Conservation (phyloP, 2,888 invertebrate species). For the Synanthedon vespiformis region DNA sequence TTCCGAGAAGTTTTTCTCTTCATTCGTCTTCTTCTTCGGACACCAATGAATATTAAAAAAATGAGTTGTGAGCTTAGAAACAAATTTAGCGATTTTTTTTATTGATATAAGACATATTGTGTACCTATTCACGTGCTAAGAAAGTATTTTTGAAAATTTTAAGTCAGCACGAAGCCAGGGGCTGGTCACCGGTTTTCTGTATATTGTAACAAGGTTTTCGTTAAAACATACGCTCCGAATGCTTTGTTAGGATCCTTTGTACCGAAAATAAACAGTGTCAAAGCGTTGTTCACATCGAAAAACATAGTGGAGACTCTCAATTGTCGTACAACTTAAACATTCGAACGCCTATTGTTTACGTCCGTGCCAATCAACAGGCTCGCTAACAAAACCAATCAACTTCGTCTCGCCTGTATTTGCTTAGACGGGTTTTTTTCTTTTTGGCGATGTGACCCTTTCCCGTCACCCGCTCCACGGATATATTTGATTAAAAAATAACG, state of each 20-base stretch:
- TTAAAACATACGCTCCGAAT: no score
- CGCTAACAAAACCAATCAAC: conserved; percentile 72
- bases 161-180: no score
- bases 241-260: conserved; percentile 9
- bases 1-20: no score
- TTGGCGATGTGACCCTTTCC: conserved; percentile 65
- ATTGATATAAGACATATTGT: no score
- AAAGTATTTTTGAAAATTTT: no score
- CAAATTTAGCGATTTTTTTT: no score
- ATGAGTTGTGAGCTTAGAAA: no score
- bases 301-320: conserved; percentile 46
- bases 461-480: conserved; percentile 68
- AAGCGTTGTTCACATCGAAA: conserved; percentile 26
- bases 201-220: no score
- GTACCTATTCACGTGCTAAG: no score
- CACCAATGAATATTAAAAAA: no score
- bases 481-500: conserved; percentile 73
- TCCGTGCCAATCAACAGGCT: conserved; percentile 65
- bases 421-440: conserved; percentile 67
- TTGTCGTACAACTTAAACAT: conserved; percentile 66
- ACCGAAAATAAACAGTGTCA: conserved; percentile 20
- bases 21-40: no score
- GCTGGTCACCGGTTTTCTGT: no score
- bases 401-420: conserved; percentile 71
- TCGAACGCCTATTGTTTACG: conserved; percentile 62